Evolutionary conservation across 92 coral and sea anemone species (phyloP), one percentile per base, ranked within the genome.

Genomic region (Parazoanthus darwini): DNA sequence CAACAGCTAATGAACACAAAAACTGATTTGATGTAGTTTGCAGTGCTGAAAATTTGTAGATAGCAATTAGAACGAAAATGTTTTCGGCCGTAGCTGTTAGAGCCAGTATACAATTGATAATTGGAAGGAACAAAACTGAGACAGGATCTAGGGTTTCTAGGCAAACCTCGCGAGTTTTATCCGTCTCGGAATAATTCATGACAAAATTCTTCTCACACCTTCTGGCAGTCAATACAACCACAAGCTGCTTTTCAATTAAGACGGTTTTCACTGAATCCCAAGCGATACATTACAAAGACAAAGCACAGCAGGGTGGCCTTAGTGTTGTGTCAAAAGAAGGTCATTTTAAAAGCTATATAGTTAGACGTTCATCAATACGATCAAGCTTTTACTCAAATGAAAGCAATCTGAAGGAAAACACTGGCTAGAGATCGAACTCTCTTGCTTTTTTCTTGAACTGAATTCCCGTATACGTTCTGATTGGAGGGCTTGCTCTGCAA

Each of bases 21-120:
- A 75, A 75, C 46, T 75, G 42, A 36, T 75, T 75, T 36, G 79
- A 75, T 36, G 42, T 75, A 26, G 79, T 75, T 16, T 38, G 50
- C 46, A 75, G 50, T 75, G 79, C 79, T 37, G 79, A 16, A 14
- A 75, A 6, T 35, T 38, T 75, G 48, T 22, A 37, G 79, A 75
- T 38, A 38, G 79, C 79, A 43, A 38, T 75, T 18, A 75, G 8
- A 75, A 38, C 79, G 1, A 38, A 0, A 36, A 43, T 14, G 33
- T 75, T 75, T 8, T 75, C 79, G 2, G 25, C 33, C 25, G 79
- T 75, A 38, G 79, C 79, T 42, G 46, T 75, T 43, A 20, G 2
- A 10, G 48, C 50, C 10, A 75, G n/a, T 5, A 75, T 35, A 43
- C 79, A 18, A 42, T 75, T 75, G 26, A 75, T 75, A 23, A 75